These are phyloP conservation scores for Conus canariensis DNA, from an alignment of 2,888 invertebrate genomes.

Conservation along the genomic window DNA sequence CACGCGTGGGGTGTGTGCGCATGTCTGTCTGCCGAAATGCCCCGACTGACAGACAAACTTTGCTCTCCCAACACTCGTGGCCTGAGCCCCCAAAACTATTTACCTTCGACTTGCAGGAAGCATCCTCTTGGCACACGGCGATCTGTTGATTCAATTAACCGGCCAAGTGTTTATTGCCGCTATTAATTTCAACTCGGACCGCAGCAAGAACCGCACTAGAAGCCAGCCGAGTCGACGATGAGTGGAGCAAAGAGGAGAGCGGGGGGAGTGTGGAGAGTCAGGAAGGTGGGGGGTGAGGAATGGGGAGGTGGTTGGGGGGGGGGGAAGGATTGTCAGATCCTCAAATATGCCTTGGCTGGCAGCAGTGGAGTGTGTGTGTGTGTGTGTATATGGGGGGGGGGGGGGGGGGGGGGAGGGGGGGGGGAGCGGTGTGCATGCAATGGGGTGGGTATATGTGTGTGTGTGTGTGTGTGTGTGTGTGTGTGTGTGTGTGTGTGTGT, in stretches of 20 bases:
- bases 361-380: not conserved
- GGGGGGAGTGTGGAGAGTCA: no score
- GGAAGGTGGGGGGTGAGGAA: no score
- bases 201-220: not conserved
- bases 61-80: slow-evolving; percentile 33
- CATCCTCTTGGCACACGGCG: slow-evolving; percentile 32
- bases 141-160: slow-evolving; percentile 43
- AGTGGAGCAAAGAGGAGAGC: no score
- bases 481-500: not conserved
- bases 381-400: not conserved
- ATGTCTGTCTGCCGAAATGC: not conserved
- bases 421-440: not conserved
- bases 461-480: not conserved
- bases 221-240: not conserved
- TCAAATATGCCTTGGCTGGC: slow-evolving; percentile 41
- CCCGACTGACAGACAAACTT: slow-evolving; percentile 26
- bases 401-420: not conserved
- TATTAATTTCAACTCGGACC: slow-evolving; percentile 40
- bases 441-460: not conserved
- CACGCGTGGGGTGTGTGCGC: not conserved
- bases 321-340: slow-evolving; percentile 30
- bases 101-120: slow-evolving; percentile 34
- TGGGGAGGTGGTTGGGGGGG: not conserved
- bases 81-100: slow-evolving; percentile 37
- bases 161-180: slow-evolving; percentile 42